Evolutionary conservation across 2,888 invertebrate species (phyloP).

Genomic region (Hydriomena furcata): DNA sequence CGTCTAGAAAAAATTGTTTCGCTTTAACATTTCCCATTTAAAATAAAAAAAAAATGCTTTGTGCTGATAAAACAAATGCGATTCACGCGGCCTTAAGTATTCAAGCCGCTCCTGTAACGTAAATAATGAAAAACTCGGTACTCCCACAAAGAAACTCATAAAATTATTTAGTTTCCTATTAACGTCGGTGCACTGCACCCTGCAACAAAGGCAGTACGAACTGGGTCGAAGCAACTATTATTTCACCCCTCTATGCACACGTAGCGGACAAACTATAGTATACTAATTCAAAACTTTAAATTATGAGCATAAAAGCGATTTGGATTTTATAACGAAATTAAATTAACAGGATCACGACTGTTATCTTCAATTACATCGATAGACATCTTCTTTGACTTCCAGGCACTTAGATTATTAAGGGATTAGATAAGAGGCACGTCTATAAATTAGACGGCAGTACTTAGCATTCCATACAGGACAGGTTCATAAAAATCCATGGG

Average conservation of each 20-base stretch:
- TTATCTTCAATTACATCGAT: too few species aligned
- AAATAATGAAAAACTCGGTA: slow-evolving; percentile 21
- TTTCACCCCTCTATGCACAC: slow-evolving; percentile 6
- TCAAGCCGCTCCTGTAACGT: slow-evolving; percentile 10
- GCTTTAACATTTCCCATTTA: not conserved
- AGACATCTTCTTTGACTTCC: too few species aligned
- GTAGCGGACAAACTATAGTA: not conserved
- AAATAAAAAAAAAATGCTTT: not conserved
- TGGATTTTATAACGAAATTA: too few species aligned
- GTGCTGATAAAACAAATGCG: slow-evolving; percentile 2
- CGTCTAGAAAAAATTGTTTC: too few species aligned
- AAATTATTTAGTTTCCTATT: slow-evolving; percentile 34
- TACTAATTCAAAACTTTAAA: too few species aligned
- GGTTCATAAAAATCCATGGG: too few species aligned
- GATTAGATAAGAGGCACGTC: too few species aligned
- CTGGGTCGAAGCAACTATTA: slow-evolving; percentile 36
- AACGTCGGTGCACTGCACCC: slow-evolving; percentile 45
- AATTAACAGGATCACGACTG: too few species aligned
- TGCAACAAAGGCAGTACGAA: slow-evolving; percentile 38
- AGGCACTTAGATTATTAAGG: too few species aligned
- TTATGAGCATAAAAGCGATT: too few species aligned
- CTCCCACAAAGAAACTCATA: slow-evolving; percentile 28
- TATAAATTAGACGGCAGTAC: too few species aligned
- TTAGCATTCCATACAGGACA: too few species aligned
- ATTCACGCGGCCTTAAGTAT: slow-evolving; percentile 11